phyloP scores from a whole-genome alignment of 2,113 vertebrate species.

The Elephantulus edwardii region DNA sequence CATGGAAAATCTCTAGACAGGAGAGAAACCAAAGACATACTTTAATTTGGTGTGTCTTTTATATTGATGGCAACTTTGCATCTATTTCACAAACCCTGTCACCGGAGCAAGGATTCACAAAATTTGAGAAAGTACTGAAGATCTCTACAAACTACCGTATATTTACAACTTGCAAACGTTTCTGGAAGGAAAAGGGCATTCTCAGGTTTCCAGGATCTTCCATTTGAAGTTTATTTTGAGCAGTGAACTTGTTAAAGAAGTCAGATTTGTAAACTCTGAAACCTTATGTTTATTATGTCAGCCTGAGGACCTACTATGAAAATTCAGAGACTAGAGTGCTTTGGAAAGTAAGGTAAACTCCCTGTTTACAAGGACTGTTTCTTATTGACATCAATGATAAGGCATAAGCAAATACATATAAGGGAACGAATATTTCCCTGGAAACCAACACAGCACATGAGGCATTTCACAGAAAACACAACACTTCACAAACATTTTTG shows the following conservation, averaged over 20 bases:
- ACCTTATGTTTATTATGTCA: neutral
- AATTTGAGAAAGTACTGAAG: slow-evolving; percentile 5
- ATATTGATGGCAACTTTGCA: neutral
- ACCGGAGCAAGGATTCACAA: neutral
- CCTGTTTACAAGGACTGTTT: no score
- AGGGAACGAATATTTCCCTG: neutral
- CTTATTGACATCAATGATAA: neutral
- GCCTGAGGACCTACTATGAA: neutral
- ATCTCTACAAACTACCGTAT: neutral
- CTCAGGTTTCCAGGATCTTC: neutral
- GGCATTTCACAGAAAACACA: neutral
- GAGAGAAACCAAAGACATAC: slow-evolving; percentile 17
- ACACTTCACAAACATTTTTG: neutral
- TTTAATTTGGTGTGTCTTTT: neutral
- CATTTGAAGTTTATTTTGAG: slow-evolving; percentile 16
- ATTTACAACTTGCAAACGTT: neutral
- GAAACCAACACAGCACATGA: neutral
- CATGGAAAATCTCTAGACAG: slow-evolving; percentile 84
- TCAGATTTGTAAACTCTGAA: slow-evolving; percentile 10
- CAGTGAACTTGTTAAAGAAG: neutral
- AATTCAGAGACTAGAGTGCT: slow-evolving; percentile 5
- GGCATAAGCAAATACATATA: no score
- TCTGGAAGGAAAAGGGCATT: slow-evolving; percentile 6
- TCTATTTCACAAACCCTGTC: neutral
- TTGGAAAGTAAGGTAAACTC: neutral